Conservation (phyloP, 2,888 invertebrate species). For the Torymus auratus region DNA sequence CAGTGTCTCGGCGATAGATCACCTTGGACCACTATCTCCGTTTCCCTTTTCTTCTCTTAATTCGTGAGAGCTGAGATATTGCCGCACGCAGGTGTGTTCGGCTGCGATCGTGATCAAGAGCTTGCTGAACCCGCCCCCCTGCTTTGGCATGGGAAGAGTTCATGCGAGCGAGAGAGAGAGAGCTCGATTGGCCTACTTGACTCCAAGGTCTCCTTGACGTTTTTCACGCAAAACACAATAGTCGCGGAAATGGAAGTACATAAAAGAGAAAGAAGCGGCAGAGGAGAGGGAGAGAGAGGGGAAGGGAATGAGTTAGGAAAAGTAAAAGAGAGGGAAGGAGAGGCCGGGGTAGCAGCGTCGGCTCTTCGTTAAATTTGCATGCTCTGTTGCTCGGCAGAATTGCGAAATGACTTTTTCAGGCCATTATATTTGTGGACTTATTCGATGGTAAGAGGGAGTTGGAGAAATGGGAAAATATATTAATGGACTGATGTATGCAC, state of each 20-base stretch:
- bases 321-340: neutral
- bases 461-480: neutral
- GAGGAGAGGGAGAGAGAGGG: neutral
- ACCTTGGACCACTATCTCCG: neutral
- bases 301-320: neutral
- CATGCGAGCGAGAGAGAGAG: neutral
- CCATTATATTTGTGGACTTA: constrained; percentile 18
- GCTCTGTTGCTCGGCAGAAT: constrained; percentile 43
- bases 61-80: constrained; percentile 15
- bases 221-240: constrained; percentile 42
- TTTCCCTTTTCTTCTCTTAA: constrained; percentile 9
- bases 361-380: constrained; percentile 53
- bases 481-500: too few relatives aligned
- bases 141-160: neutral
- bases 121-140: too few relatives aligned
- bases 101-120: constrained; percentile 5
- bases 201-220: constrained; percentile 37
- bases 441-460: constrained; percentile 1
- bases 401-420: constrained; percentile 45
- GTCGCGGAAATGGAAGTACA: constrained; percentile 33
- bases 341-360: neutral
- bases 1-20: constrained; percentile 6
- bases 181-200: constrained; percentile 50
- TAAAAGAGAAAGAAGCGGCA: too few relatives aligned
- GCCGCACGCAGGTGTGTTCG: constrained; percentile 6